phyloP scores from a whole-genome alignment of 2,113 vertebrate species.

The Aepyceros melampus region DNA sequence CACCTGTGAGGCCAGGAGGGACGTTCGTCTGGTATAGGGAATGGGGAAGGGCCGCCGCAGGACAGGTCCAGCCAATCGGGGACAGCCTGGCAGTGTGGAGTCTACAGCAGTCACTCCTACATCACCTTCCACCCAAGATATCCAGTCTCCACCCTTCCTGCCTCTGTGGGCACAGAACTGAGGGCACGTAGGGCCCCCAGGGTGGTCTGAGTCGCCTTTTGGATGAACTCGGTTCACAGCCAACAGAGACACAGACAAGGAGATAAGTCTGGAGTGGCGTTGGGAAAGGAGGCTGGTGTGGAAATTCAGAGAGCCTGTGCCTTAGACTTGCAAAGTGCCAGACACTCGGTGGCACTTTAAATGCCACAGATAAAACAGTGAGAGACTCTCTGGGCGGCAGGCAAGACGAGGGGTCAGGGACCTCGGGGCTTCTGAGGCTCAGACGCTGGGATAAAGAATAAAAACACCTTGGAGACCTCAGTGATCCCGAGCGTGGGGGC shows the following conservation, averaged over 20 bases:
- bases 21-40: not conserved
- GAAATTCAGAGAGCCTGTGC: constrained; percentile 41
- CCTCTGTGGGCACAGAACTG: not conserved
- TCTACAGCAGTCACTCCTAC: not conserved
- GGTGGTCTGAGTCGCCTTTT: not conserved
- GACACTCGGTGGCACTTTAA: constrained; percentile 54
- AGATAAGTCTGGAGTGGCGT: not conserved
- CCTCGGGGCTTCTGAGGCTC: constrained; percentile 40
- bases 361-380: constrained; percentile 61
- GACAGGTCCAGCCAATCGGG: not conserved
- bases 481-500: not conserved
- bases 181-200: not conserved
- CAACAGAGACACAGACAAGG: accelerated
- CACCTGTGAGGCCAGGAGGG: not conserved
- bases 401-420: constrained; percentile 22
- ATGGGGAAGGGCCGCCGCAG: accelerated
- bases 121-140: not conserved
- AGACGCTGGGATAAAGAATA: not conserved
- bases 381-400: constrained; percentile 44
- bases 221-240: too few species aligned
- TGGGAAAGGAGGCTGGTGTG: not conserved
- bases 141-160: not conserved
- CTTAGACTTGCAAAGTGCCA: constrained; percentile 50
- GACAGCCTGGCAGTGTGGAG: accelerated
- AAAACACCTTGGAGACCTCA: constrained; percentile 47